phyloP scores from a whole-genome alignment of 2,888 invertebrate genomes.

The Chelonus formosanus region DNA sequence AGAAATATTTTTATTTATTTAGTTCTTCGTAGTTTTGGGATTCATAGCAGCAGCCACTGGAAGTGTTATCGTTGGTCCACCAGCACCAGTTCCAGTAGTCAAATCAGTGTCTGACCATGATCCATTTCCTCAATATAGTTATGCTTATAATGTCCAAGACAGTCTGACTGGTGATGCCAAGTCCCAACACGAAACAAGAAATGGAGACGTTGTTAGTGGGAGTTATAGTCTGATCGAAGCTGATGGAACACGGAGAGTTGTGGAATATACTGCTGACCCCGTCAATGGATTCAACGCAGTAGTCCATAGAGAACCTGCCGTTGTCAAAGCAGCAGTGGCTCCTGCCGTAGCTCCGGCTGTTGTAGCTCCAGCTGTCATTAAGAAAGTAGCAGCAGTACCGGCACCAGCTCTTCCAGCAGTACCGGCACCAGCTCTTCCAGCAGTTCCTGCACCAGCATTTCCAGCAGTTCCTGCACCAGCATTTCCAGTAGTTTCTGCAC shows the following conservation, averaged over 20 bases:
- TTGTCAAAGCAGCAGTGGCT: constrained; percentile 45
- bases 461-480: neutral
- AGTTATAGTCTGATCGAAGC: constrained; percentile 59
- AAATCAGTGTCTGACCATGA: constrained; percentile 49
- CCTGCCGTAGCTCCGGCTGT: constrained; percentile 34
- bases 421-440: constrained; percentile 1
- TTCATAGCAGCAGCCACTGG: constrained; percentile 36
- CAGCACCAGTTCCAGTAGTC: constrained; percentile 38
- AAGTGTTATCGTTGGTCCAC: no score
- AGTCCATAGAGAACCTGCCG: constrained; percentile 56
- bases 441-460: constrained; percentile 1
- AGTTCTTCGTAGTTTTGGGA: constrained; percentile 43
- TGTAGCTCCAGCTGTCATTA: constrained; percentile 38
- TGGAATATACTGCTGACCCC: constrained; percentile 58
- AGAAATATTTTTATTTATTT: constrained; percentile 20
- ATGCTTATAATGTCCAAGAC: constrained; percentile 57
- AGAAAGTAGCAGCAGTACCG: neutral
- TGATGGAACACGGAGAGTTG: constrained; percentile 56
- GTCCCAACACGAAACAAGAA: constrained; percentile 55
- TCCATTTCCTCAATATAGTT: constrained; percentile 58
- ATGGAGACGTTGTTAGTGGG: constrained; percentile 57
- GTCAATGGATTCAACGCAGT: constrained; percentile 60
- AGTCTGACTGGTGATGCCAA: constrained; percentile 56
- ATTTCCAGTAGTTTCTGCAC: constrained; percentile 5
- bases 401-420: neutral